Evolutionary conservation across 2,113 vertebrate genomes (phyloP).

Genomic region (Engraulis encrasicolus): DNA sequence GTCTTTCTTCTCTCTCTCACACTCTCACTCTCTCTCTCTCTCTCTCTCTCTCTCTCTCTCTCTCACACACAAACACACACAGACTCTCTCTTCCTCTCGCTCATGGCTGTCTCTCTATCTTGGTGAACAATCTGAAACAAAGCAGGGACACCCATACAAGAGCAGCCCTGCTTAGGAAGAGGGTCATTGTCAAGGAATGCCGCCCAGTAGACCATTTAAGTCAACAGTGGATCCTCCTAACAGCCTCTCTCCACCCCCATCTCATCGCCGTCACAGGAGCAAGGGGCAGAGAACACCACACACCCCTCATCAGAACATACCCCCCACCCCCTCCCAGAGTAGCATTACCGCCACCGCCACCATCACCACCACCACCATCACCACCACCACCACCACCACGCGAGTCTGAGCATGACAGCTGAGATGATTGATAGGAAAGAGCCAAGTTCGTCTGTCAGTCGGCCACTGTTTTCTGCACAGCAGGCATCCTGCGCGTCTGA

Average conservation of each 20-base stretch:
- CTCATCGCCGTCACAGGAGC: not conserved
- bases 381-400: not conserved
- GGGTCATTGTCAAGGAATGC: constrained; percentile 10
- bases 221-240: constrained; percentile 7
- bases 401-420: not conserved
- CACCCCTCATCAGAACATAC: not conserved
- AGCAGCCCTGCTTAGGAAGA: not conserved
- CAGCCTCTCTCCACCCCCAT: too few species aligned
- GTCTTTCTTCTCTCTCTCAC: too few species aligned
- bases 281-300: not conserved
- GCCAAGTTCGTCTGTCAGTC: not conserved
- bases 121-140: not conserved
- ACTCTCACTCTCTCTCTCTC: not conserved
- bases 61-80: too few species aligned
- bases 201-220: not conserved
- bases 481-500: not conserved
- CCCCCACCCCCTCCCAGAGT: too few species aligned
- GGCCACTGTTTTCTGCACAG: not conserved
- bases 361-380: not conserved
- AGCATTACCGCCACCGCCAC: not conserved
- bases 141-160: not conserved
- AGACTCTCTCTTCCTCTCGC: too few species aligned
- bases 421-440: not conserved
- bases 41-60: not conserved
- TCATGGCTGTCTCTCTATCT: not conserved